Evolutionary conservation across 2,113 vertebrate species (phyloP).

Genomic region (Albula goreensis): DNA sequence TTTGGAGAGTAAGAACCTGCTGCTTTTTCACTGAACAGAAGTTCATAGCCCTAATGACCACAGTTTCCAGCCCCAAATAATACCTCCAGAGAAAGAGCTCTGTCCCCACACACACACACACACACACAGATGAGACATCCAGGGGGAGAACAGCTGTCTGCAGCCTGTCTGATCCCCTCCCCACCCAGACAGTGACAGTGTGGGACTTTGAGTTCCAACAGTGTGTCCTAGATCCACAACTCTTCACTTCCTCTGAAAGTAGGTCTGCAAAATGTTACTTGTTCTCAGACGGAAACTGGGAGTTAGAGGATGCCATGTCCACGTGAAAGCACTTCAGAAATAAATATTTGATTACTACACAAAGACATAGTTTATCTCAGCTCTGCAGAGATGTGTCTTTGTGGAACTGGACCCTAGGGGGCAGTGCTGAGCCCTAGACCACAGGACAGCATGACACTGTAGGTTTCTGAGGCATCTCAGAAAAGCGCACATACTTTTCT

Average conservation of each 20-base stretch:
- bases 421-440: not conserved
- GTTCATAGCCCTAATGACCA: no score
- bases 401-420: not conserved
- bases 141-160: not conserved
- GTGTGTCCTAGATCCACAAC: not conserved
- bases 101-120: not conserved
- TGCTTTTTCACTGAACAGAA: no score
- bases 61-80: not conserved
- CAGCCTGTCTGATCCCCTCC: not conserved
- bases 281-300: not conserved
- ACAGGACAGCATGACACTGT: not conserved
- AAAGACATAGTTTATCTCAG: conserved; percentile 30
- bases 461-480: not conserved
- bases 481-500: no score
- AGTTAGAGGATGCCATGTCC: not conserved
- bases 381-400: conserved; percentile 19
- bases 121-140: not conserved
- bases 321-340: conserved; percentile 45
- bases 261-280: not conserved
- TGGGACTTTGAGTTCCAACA: not conserved
- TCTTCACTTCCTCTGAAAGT: not conserved
- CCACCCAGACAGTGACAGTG: not conserved
- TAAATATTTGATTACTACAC: conserved; percentile 57
- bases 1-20: no score
- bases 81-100: not conserved